These are phyloP conservation scores for Xyrauchen texanus DNA, from an alignment of 2,113 vertebrate species.

Conservation along the genomic window DNA sequence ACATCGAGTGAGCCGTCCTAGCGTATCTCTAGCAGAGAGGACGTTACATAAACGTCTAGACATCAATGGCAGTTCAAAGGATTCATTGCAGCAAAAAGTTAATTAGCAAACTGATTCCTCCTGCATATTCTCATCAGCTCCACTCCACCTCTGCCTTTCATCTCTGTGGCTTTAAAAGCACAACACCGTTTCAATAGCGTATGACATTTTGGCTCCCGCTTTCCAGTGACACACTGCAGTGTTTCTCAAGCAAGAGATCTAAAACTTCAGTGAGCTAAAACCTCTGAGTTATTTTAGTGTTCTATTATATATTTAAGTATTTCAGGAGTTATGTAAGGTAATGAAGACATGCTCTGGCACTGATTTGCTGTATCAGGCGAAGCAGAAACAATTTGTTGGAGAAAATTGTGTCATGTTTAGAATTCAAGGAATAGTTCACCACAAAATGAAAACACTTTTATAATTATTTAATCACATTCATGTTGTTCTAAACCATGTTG, in stretches of 20 bases:
- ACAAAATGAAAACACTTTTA: too few relatives aligned
- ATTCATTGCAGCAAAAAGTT: conserved; percentile 52
- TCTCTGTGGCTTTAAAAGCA: conserved; percentile 26
- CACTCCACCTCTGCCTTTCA: conserved; percentile 40
- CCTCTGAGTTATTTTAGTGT: conserved; percentile 4
- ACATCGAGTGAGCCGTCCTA: conserved; percentile 10
- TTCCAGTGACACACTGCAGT: conserved; percentile 33
- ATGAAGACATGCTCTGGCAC: not conserved
- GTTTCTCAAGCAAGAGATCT: conserved; percentile 22
- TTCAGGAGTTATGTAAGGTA: conserved; percentile 24
- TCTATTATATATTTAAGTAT: not conserved
- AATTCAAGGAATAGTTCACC: not conserved
- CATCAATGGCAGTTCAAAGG: conserved; percentile 59
- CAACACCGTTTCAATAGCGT: conserved; percentile 28
- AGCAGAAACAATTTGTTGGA: not conserved
- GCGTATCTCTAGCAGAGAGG: conserved; percentile 14
- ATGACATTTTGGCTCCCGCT: conserved; percentile 22
- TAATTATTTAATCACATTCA: too few relatives aligned
- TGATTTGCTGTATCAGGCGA: not conserved
- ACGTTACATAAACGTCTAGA: conserved; percentile 61
- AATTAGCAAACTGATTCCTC: conserved; percentile 50
- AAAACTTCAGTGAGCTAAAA: conserved; percentile 13
- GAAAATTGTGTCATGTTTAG: not conserved
- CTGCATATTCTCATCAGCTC: conserved; percentile 33
- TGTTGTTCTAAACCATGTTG: too few relatives aligned